Evolutionary conservation across 2,888 invertebrate genomes (phyloP).

Genomic region (Cephus spinipes): DNA sequence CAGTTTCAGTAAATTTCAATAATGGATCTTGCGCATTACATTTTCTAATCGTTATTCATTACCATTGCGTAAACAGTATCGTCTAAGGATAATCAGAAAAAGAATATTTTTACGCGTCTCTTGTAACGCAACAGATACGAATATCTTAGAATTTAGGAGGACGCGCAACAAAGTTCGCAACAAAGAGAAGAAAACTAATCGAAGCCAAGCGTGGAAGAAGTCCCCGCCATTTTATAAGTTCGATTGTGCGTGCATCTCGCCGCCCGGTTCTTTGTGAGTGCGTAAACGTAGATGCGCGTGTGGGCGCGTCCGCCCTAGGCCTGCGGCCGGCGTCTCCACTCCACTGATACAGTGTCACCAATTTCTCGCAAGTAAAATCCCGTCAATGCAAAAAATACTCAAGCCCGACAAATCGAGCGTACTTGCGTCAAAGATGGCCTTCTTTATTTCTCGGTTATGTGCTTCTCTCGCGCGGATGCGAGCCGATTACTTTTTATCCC

Average conservation of each 20-base stretch:
- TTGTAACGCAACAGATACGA: not conserved
- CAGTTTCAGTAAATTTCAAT: conserved; percentile 27
- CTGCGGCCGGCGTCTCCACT: conserved; percentile 58
- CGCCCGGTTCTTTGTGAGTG: too few relatives aligned
- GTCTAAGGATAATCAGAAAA: conserved; percentile 8
- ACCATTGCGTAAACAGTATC: conserved; percentile 29
- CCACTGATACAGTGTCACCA: conserved; percentile 31
- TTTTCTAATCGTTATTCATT: conserved; percentile 16
- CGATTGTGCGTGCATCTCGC: conserved; percentile 8
- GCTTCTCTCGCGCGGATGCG: conserved; percentile 40
- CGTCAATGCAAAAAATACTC: conserved; percentile 29
- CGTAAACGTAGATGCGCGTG: conserved; percentile 24
- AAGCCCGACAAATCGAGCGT: conserved; percentile 9
- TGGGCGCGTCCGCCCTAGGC: conserved; percentile 55
- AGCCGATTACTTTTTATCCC: conserved; percentile 41
- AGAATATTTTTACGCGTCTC: not conserved
- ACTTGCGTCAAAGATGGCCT: too few relatives aligned
- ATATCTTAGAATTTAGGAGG: conserved; percentile 15
- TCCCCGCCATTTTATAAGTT: conserved; percentile 26
- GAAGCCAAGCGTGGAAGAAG: conserved; percentile 24
- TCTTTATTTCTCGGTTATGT: not conserved
- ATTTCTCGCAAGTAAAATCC: conserved; percentile 17
- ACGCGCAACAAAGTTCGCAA: conserved; percentile 34
- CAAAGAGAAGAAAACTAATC: conserved; percentile 17
- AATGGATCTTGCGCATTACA: not conserved